Evolutionary conservation across 2,797 vertebrate genomes (phyloP).

Genomic region (Hemibagrus guttatus): DNA sequence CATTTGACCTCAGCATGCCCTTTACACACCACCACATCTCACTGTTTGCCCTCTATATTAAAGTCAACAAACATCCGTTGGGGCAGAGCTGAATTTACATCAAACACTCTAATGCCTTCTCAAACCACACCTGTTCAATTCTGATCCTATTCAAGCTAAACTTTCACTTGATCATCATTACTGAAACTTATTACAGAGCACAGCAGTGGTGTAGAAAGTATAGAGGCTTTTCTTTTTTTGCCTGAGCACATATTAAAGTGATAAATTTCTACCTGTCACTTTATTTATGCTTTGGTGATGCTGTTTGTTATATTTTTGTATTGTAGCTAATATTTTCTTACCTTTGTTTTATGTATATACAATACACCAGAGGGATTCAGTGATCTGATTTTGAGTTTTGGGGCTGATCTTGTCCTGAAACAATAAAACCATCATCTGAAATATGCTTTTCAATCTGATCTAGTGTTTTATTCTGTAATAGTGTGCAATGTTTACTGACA

Average conservation of each 20-base stretch:
- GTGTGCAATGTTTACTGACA: neutral
- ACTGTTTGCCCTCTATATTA: neutral
- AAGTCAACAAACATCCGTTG: slow-evolving; percentile 15
- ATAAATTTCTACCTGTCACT: neutral
- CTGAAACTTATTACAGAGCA: neutral
- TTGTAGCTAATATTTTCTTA: neutral
- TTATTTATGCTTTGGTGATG: neutral
- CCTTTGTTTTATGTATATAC: neutral
- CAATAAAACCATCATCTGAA: neutral
- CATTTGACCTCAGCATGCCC: slow-evolving; percentile 64
- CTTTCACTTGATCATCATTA: neutral
- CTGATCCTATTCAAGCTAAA: neutral
- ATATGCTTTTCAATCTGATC: neutral
- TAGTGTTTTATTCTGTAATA: neutral
- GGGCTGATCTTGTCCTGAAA: neutral
- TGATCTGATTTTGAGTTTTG: neutral
- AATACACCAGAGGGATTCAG: neutral
- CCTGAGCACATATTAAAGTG: neutral
- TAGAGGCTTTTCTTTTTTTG: neutral
- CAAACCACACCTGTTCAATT: neutral
- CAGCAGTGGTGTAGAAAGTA: neutral
- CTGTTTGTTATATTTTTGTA: neutral
- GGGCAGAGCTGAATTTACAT: neutral
- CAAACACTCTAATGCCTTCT: neutral
- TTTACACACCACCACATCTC: slow-evolving; percentile 30